These are phyloP conservation scores for Magallana angulata DNA, from an alignment of 1,140 invertebrate genomes.

Conservation along the genomic window DNA sequence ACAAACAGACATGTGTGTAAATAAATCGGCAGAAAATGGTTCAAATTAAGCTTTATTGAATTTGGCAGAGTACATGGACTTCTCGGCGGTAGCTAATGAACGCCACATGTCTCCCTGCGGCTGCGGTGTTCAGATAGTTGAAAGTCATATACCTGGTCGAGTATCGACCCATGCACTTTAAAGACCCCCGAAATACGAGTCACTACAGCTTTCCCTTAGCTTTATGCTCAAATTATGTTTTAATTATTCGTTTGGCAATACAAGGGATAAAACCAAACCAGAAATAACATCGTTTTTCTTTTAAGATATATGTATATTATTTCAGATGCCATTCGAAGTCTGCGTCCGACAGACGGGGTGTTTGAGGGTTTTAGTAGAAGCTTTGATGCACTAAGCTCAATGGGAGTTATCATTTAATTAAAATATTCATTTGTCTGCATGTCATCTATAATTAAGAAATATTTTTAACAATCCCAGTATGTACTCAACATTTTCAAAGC, in stretches of 20 bases:
- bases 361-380: background rate
- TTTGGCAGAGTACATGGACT: constrained; percentile 52
- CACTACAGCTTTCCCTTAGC: constrained; percentile 15
- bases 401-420: constrained; percentile 7
- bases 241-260: constrained; percentile 38
- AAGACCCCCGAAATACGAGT: background rate
- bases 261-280: constrained; percentile 1
- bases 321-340: background rate
- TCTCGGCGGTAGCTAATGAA: constrained; percentile 45
- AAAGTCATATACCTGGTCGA: constrained; percentile 5
- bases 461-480: background rate
- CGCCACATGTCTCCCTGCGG: constrained; percentile 3
- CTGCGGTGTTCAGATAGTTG: background rate
- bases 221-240: constrained; percentile 19
- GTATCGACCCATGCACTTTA: constrained; percentile 29
- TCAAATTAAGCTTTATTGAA: constrained; percentile 55
- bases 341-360: background rate
- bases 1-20: constrained; percentile 51
- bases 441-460: constrained; percentile 29
- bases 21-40: constrained; percentile 44
- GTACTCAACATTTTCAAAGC: background rate
- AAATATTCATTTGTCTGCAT: constrained; percentile 32
- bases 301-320: constrained; percentile 12
- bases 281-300: constrained; percentile 34
- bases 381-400: background rate